Percentiles rank a stretch among this genome's conserved stretches.
These are phyloP conservation scores for Cathartes aura DNA, from an alignment of 2,113 vertebrate species.

Conservation along the genomic window DNA sequence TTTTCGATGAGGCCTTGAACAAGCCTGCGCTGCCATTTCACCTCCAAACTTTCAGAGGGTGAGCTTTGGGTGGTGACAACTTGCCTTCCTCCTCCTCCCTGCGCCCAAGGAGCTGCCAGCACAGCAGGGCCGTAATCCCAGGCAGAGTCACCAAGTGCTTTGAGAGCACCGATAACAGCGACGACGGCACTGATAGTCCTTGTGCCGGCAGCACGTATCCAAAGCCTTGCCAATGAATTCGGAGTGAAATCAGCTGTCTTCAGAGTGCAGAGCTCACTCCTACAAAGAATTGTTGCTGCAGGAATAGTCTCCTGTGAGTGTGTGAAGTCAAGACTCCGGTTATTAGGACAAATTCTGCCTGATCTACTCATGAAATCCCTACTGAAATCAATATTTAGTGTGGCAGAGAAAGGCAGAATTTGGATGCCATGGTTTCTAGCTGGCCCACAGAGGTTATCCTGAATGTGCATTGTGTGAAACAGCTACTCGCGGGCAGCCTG, in stretches of 20 bases:
- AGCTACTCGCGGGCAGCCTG: not conserved
- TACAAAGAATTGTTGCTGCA: not conserved
- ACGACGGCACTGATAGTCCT: not conserved
- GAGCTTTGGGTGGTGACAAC: not conserved
- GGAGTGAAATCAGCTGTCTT: not conserved
- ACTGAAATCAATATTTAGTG: not conserved
- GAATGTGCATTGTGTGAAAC: not conserved
- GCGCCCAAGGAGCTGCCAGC: not conserved
- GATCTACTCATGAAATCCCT: not conserved
- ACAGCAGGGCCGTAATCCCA: accelerated
- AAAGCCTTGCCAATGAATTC: not conserved
- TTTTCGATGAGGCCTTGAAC: not conserved
- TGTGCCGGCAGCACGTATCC: not conserved
- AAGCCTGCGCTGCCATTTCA: not conserved
- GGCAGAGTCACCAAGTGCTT: accelerated
- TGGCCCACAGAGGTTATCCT: not conserved
- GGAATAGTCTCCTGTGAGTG: not conserved
- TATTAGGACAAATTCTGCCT: not conserved
- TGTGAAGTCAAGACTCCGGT: accelerated
- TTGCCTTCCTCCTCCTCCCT: not conserved
- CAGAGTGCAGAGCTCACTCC: not conserved
- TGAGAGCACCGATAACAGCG: accelerated
- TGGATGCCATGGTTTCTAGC: not conserved
- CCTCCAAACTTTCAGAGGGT: not conserved
- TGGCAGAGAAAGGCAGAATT: not conserved